A percentile compares a stretch with the other conserved stretches of the same genome.
Evolutionary conservation across 2,113 vertebrate genomes (phyloP).

Genomic region (Protobothrops flavoviridis): DNA sequence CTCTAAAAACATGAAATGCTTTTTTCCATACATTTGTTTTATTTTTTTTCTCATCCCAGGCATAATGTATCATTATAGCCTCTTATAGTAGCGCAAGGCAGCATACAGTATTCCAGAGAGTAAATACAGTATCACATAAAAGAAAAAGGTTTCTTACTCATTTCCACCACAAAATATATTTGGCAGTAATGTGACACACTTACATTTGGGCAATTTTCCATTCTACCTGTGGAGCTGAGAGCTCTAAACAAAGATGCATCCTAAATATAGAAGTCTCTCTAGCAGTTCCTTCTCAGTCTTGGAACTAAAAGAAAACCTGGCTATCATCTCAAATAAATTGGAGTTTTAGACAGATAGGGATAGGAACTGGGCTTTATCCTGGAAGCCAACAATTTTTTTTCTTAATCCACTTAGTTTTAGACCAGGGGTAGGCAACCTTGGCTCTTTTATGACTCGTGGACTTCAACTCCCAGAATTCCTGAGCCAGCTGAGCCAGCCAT

Average conservation of each 20-base stretch:
- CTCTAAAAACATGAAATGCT: not conserved
- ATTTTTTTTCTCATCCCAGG: not conserved
- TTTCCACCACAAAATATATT: not conserved
- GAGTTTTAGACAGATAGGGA: not conserved
- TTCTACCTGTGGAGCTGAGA: not conserved
- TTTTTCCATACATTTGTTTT: not conserved
- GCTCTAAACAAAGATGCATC: not conserved
- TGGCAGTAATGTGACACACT: not conserved
- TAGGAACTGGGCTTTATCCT: not conserved
- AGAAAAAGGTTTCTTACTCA: not conserved
- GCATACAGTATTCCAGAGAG: not conserved
- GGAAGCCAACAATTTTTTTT: not conserved
- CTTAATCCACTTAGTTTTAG: not conserved
- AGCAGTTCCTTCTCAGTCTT: not conserved
- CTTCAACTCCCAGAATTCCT: too few relatives aligned
- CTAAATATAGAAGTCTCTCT: not conserved
- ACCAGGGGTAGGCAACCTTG: too few relatives aligned
- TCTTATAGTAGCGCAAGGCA: not conserved
- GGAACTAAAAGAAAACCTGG: not conserved
- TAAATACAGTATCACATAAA: not conserved
- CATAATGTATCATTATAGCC: not conserved
- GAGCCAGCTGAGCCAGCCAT: too few relatives aligned
- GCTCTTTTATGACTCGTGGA: too few relatives aligned
- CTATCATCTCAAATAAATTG: not conserved
- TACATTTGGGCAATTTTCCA: not conserved